Base-by-base conservation (phyloP, 2,113 vertebrate genomes). In the Anas platyrhynchos region DNA sequence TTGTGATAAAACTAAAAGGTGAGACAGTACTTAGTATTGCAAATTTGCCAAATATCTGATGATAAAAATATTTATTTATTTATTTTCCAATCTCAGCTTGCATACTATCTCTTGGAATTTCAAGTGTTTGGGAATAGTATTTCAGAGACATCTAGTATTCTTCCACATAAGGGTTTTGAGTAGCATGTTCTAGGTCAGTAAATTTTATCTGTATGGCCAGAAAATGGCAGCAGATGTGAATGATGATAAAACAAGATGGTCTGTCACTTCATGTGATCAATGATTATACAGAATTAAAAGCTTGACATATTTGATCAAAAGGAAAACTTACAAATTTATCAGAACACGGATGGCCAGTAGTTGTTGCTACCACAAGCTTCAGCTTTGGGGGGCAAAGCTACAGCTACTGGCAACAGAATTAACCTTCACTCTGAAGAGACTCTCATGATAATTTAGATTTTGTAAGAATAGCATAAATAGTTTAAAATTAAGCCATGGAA, bases 281-380 rank as follows among this genome's bases (percentile, higher is more conserved):
- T 65, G 78, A 93, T 96, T 96, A 93, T 31, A 66, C 79, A 85
- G 88, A 96, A 96, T 95, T 96, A 97, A 96, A 97, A 96, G 91
- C 88, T 61, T 95, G 90, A 95, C 93, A 80, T 92, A 78, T 92
- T 82, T 95, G 88, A 96, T 97, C 88, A 96, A 92, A 97, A 79
- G 34, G 46, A 95, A 95, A 95, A 72, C 38, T 86, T 58, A 67
- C 78, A 85, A 80, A 97, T 94, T 89, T 85, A 84, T 91, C 13
- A 0, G 69, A 92, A 89, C 48, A 50, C 36, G 66, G 63, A 84
- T 88, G 86, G 73, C 20, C 66, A 84, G 62, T 84, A 95, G 92
- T 91, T 93, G 59, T 79, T 84, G 34, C 59, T 84, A 89, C 82
- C 75, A 73, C n/a, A 34, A 71, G 76, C 55, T 81, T 89, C 72